phyloP scores from a whole-genome alignment of 2,113 vertebrate species.

The Scatophagus argus region DNA sequence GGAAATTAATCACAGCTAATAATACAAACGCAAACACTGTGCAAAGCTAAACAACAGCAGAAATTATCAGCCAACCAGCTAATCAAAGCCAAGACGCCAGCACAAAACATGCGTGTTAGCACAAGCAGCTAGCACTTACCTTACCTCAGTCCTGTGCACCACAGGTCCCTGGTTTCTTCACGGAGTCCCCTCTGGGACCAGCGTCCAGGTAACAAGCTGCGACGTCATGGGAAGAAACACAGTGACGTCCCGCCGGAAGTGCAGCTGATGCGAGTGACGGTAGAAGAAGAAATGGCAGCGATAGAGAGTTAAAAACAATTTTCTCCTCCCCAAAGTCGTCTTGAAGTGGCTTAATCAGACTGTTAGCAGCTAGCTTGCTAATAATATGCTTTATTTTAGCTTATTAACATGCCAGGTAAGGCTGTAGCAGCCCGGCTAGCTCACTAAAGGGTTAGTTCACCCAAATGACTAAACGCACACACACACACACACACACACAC shows the following conservation, averaged over 20 bases:
- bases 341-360: not conserved
- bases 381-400: not conserved
- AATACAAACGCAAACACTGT: not conserved
- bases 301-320: not conserved
- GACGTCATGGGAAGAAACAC: not conserved
- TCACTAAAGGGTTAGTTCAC: not conserved
- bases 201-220: not conserved
- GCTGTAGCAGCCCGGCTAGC: not conserved
- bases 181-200: not conserved
- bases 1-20: not conserved
- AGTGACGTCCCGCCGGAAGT: rapidly evolving
- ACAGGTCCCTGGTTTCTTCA: not conserved
- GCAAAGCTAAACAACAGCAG: not conserved
- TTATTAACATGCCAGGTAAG: not conserved
- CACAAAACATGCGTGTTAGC: not conserved
- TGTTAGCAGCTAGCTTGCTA: not conserved
- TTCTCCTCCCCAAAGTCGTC: not conserved
- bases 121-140: not conserved
- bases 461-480: too few relatives aligned
- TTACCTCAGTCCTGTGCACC: not conserved
- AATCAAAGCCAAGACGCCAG: not conserved
- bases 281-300: not conserved
- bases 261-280: not conserved
- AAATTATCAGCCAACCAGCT: not conserved
- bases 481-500: too few relatives aligned